phyloP scores from a whole-genome alignment of 2,113 vertebrate genomes.

The Grammomys dolichurus region DNA sequence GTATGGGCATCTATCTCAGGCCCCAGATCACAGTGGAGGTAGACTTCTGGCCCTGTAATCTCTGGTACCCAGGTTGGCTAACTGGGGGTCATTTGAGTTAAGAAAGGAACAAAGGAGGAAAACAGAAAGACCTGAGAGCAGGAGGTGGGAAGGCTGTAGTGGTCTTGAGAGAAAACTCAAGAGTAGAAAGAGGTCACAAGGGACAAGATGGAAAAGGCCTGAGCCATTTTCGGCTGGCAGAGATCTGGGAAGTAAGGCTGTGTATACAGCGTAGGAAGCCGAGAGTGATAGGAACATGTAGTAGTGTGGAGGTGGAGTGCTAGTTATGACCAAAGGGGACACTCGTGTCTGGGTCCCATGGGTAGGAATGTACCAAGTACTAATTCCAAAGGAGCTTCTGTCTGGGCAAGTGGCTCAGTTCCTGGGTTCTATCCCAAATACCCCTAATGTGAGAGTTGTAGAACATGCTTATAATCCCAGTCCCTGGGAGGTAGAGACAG shows the following conservation, averaged over 20 bases:
- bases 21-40: neutral
- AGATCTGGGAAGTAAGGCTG: neutral
- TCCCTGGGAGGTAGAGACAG: neutral
- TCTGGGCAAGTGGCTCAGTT: neutral
- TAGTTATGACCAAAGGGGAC: rapidly evolving
- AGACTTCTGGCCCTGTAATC: neutral
- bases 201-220: neutral
- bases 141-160: neutral
- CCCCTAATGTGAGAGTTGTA: neutral
- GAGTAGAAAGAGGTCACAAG: neutral
- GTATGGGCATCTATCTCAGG: neutral
- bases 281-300: neutral
- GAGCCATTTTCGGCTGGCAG: neutral
- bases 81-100: neutral
- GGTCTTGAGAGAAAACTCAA: neutral
- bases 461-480: neutral
- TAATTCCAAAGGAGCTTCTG: neutral
- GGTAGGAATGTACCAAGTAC: neutral
- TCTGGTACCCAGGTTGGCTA: neutral
- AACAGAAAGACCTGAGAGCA: neutral
- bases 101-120: neutral
- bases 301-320: neutral
- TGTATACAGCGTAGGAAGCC: no score
- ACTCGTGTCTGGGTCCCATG: neutral
- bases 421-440: neutral